Evolutionary conservation across 2,113 vertebrate genomes (phyloP).

Genomic region (Fregetta grallaria): DNA sequence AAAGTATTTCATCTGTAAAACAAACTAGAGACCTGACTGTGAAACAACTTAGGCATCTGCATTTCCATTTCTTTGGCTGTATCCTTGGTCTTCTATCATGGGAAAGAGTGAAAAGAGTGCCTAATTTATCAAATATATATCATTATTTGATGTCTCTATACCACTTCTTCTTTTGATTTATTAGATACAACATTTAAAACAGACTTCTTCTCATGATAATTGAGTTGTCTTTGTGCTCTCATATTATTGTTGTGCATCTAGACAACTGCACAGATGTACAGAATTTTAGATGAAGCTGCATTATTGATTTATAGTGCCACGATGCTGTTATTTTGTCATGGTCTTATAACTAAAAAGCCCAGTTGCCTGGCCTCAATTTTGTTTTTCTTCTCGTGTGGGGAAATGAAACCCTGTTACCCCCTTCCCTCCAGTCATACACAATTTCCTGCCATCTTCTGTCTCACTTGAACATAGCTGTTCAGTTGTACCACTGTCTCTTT

Average conservation of each 20-base stretch:
- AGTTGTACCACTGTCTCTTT: neutral
- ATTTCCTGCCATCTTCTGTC: neutral
- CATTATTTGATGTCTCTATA: neutral
- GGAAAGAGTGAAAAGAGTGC: neutral
- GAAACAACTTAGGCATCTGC: neutral
- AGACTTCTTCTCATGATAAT: neutral
- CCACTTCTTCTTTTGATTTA: neutral
- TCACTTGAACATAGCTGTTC: neutral
- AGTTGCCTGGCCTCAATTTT: neutral
- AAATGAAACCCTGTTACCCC: neutral
- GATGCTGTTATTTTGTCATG: neutral
- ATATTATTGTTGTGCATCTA: neutral
- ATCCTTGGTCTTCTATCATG: neutral
- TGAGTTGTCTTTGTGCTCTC: neutral
- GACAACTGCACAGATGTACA: neutral
- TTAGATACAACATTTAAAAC: neutral
- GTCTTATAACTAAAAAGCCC: neutral
- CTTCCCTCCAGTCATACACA: neutral
- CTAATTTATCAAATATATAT: neutral
- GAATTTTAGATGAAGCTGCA: neutral
- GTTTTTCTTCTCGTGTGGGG: neutral
- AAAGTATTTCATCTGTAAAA: constrained; percentile 25
- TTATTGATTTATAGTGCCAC: neutral
- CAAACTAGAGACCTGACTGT: neutral
- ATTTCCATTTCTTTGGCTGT: neutral